phyloP scores from a whole-genome alignment of 2,797 vertebrate species.

The Eulemur mongoz region DNA sequence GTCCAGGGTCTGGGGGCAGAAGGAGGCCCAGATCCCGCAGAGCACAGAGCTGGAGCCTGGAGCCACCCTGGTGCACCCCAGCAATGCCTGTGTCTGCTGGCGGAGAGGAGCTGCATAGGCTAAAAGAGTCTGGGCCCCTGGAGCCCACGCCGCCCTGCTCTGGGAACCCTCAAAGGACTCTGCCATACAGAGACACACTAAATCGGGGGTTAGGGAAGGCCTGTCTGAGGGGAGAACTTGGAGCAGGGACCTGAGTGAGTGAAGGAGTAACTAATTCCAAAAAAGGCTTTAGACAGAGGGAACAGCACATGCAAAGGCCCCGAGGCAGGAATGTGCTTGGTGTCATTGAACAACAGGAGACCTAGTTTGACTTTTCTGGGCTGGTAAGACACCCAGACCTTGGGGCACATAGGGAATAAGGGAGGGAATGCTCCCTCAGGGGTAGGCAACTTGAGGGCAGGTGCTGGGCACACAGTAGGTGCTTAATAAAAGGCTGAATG shows the following conservation, averaged over 20 bases:
- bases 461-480: neutral
- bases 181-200: neutral
- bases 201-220: neutral
- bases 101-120: neutral
- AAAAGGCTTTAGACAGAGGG: neutral
- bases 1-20: neutral
- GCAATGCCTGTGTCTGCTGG: neutral
- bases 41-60: neutral
- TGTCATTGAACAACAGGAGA: neutral
- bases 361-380: neutral
- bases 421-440: no score
- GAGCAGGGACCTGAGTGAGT: neutral
- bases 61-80: neutral
- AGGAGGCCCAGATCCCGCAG: no score
- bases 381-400: neutral
- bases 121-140: neutral
- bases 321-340: neutral
- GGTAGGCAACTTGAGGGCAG: neutral
- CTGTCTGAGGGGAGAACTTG: neutral
- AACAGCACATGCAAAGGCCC: neutral
- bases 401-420: neutral
- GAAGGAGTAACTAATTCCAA: neutral
- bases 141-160: neutral
- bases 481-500: neutral
- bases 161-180: neutral